Conservation (phyloP, 2,797 vertebrate genomes). For the Loris lydekkerianus region DNA sequence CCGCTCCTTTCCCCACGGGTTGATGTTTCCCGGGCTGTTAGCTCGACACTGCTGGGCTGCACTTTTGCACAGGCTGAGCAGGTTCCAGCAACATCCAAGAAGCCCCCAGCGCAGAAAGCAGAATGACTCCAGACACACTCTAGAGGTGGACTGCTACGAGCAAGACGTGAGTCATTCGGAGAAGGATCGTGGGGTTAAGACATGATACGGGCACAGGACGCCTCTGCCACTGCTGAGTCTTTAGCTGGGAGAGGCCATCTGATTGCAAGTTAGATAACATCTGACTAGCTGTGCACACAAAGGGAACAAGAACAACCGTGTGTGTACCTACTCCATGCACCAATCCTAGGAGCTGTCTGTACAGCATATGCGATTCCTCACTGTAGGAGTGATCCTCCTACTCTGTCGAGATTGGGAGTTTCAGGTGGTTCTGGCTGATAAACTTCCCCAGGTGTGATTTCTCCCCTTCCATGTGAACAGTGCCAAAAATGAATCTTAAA, state of each 20-base stretch:
- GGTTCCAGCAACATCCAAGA: not conserved
- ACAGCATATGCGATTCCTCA: not conserved
- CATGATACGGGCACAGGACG: not conserved
- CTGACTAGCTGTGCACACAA: not conserved
- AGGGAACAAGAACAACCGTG: not conserved
- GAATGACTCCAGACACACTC: not conserved
- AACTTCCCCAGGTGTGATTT: no score
- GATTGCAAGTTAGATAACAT: not conserved
- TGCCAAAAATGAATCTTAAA: not conserved
- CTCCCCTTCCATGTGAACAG: not conserved
- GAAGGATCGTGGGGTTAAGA: not conserved
- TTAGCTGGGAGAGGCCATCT: not conserved
- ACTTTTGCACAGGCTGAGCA: not conserved
- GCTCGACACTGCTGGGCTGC: no score
- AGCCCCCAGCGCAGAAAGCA: not conserved
- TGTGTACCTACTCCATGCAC: not conserved
- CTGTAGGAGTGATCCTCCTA: not conserved
- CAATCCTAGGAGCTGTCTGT: not conserved
- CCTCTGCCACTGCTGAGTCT: not conserved
- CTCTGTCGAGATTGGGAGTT: fast-evolving
- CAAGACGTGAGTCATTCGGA: not conserved
- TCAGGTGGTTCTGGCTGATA: not conserved
- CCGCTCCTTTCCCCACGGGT: not conserved
- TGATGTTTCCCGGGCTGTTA: not conserved
- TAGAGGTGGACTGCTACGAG: not conserved